Evolutionary conservation across 2,113 vertebrate species (phyloP), one percentile per base, ranked within the genome.

Genomic region (Malaclemys terrapin): DNA sequence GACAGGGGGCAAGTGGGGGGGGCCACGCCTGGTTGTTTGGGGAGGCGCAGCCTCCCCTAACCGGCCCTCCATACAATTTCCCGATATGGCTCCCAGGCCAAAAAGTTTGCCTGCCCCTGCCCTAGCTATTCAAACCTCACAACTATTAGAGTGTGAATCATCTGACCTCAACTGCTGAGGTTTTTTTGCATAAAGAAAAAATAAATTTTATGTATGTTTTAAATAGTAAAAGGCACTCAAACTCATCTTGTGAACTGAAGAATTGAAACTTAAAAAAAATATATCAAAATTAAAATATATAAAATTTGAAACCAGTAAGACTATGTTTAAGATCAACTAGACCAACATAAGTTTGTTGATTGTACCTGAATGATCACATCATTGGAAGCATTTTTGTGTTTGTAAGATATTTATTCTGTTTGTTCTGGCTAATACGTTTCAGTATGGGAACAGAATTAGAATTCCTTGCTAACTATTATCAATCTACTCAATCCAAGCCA

Each of bases 311-410:
- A 88, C 17, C 69, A 80, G 25, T 31, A 59, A 80, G 19, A 22
- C 47, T 78, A 25, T 87, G 94, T 90, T n/a, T 62, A 92, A 42
- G 59, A 93, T 93, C 83, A 91, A 1, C 76, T 82, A 92, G 10
- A 27, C 42, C 76, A 59, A 14, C 2, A 80, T n/a, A n/a, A 80
- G 14, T 75, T 89, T 56, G 42, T 90, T 19, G 88, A 76, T 50
- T 91, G 83, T 25, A 89, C 27, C 38, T 31, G 2, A 81, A 8
- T n/a, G 90, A 54, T 86, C 56, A 85, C n/a, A 49, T 52, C 42
- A 95, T 9, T 9, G 92, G 89, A 80, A 56, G 65, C 3, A 79
- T 27, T 81, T 94, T 47, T 89, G 27, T 59, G 31, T 31, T 88
- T 94, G 89, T 49, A 84, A 90, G 54, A 42, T 78, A 65, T 17